phyloP scores from a whole-genome alignment of 53 echinoderm and acorn worm genomes.

The Mesocentrotus franciscanus region DNA sequence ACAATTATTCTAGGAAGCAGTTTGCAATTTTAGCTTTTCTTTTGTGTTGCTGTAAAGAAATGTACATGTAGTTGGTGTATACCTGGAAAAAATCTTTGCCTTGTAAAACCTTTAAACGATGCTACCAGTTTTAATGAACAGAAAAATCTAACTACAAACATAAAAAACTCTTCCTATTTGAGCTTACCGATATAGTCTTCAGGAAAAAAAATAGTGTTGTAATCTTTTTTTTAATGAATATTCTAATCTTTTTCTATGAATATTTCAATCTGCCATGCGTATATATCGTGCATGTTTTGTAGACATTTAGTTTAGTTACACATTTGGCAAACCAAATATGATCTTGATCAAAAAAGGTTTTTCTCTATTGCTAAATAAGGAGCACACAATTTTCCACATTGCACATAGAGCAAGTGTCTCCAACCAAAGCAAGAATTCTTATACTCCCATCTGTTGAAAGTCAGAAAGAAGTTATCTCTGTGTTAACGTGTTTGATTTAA shows the following conservation, averaged over 20 bases:
- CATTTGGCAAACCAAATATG: not conserved
- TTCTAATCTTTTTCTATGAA: not conserved
- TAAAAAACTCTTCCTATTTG: no score
- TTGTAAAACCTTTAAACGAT: no score
- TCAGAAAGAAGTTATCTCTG: no score
- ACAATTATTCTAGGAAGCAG: not conserved
- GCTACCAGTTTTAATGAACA: no score
- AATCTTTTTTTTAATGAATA: no score
- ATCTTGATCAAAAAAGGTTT: not conserved
- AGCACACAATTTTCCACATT: constrained; percentile 37
- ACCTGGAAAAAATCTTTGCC: not conserved
- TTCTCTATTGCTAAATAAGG: not conserved
- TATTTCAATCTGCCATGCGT: not conserved
- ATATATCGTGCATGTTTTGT: not conserved
- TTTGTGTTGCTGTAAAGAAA: not conserved
- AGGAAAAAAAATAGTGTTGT: no score
- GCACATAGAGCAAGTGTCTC: not conserved
- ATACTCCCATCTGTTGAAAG: not conserved
- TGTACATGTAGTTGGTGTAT: not conserved
- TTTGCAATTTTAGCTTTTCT: not conserved
- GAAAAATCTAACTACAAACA: no score
- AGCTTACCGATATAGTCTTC: no score
- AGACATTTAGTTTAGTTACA: not conserved
- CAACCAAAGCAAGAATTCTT: not conserved
- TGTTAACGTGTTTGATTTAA: no score